Percentiles rank a stretch among this genome's conserved stretches.
These are phyloP conservation scores for Podarcis raffonei DNA, from an alignment of 2,113 vertebrate species.

Conservation along the genomic window DNA sequence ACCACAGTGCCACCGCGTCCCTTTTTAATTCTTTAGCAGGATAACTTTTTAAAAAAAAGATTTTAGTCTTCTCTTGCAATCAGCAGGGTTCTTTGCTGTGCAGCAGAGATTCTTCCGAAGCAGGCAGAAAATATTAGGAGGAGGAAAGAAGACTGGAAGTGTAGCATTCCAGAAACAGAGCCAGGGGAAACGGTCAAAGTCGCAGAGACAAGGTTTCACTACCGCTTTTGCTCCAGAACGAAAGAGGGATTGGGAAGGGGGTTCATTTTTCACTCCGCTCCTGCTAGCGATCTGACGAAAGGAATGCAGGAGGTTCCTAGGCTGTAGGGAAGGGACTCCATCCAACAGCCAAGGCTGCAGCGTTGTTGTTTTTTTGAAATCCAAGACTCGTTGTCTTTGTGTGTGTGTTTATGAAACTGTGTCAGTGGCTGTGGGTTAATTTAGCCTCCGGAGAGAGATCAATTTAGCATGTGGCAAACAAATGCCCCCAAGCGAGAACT, in stretches of 20 bases:
- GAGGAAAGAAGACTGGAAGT: not conserved
- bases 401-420: not conserved
- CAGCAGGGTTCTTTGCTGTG: not conserved
- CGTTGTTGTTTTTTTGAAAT: conserved; percentile 32
- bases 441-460: conserved; percentile 31
- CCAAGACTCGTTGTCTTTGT: not conserved
- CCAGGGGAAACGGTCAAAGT: not conserved
- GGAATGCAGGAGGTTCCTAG: not conserved
- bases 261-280: not conserved
- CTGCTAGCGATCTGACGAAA: not conserved
- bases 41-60: too few species aligned
- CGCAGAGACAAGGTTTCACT: not conserved
- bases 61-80: not conserved
- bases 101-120: not conserved
- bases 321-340: not conserved
- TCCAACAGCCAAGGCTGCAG: not conserved
- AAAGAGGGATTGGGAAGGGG: not conserved
- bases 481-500: conserved; percentile 37
- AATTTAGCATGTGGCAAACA: conserved; percentile 44
- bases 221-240: not conserved
- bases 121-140: not conserved
- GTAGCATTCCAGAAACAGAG: conserved; percentile 19
- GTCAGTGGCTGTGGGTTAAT: conserved; percentile 34
- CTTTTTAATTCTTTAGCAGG: not conserved
- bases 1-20: too few species aligned